Evolutionary conservation across 2,888 invertebrate genomes (phyloP), one percentile per base, ranked within the genome.

Genomic region (Rhaphigaster nebulosa): DNA sequence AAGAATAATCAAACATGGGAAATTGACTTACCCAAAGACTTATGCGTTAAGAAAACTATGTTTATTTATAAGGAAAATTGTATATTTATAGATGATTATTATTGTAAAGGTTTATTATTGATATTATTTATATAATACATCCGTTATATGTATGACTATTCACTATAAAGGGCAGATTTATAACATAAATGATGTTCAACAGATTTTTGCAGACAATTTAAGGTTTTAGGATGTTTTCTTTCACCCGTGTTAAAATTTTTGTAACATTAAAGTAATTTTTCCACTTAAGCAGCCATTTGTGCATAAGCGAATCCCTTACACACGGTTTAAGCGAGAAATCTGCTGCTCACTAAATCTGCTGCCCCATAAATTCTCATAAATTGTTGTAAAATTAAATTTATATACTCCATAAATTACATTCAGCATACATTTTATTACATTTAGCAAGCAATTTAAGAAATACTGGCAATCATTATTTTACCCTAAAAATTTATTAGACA

Each of bases 261-360:
- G 70, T 38, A 76, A 76, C 70, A 76, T 76, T 76, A 76, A 76
- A 76, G 70, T 76, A 38, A 76, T 76, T 76, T 76, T 76, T 23
- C 38, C 70, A 38, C 70, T 76, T 23, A 76, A 76, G 70, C 70
- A 76, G 70, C 23, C 70, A 76, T 76, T 76, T 76, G 70, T 76
- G 70, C 70, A 76, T 76, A 76, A 76, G 70, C 70, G 38, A 38
- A 76, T 76, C 38, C 38, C 70, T 76, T 38, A 76, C 70, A 76
- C 34, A 12, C 70, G 34, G 23, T 0, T 76, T 38, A 76, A 76
- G 70, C 70, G 20, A 38, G 18, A 76, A 76, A 38, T 20, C 70
- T 38, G 20, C 38, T 20, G 20, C 34, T 0, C n/a, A n/a, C n/a
- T n/a, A 76, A 76, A 38, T 20, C 70, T 38, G 20, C 38, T 20